Conservation (phyloP, 2,888 invertebrate species). For the Smittia aterrima region DNA sequence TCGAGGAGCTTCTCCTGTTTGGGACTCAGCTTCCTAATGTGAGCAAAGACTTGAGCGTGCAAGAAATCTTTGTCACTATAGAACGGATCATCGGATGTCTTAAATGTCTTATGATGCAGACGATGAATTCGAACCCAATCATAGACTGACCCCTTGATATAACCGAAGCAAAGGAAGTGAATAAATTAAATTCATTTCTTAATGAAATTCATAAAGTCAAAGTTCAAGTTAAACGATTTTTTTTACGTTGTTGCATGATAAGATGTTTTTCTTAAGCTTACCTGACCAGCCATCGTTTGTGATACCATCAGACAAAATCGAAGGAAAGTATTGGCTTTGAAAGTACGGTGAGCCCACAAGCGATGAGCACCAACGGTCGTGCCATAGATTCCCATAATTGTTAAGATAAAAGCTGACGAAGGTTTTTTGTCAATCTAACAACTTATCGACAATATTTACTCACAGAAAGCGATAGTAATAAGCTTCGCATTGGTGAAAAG, state of each 20-base stretch:
- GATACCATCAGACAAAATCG: slow-evolving; percentile 74
- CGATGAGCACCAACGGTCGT: slow-evolving; percentile 90
- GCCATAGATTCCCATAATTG: slow-evolving; percentile 68
- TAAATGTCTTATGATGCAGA: slow-evolving; percentile 75
- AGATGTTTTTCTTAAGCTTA: slow-evolving; percentile 52
- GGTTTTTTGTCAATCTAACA: background rate
- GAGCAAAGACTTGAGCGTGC: slow-evolving; percentile 74
- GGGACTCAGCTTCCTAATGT: slow-evolving; percentile 64
- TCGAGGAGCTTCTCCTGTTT: slow-evolving; percentile 64
- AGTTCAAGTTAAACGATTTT: background rate
- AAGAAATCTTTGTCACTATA: slow-evolving; percentile 76
- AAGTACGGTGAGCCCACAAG: slow-evolving; percentile 87
- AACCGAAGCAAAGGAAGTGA: background rate
- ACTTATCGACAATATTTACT: slow-evolving; percentile 49
- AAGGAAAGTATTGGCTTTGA: slow-evolving; percentile 70
- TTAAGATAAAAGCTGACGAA: slow-evolving; percentile 61
- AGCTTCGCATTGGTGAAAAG: slow-evolving; percentile 61
- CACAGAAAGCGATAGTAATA: slow-evolving; percentile 64
- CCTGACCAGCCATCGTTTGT: slow-evolving; percentile 86
- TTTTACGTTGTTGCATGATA: background rate
- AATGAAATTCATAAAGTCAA: slow-evolving; percentile 18
- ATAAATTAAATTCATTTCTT: background rate
- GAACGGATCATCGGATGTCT: slow-evolving; percentile 76
- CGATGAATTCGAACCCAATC: slow-evolving; percentile 82
- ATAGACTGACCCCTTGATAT: slow-evolving; percentile 72